These are phyloP conservation scores for Malurus cyaneus DNA, from an alignment of 2,113 vertebrate genomes.

Conservation along the genomic window DNA sequence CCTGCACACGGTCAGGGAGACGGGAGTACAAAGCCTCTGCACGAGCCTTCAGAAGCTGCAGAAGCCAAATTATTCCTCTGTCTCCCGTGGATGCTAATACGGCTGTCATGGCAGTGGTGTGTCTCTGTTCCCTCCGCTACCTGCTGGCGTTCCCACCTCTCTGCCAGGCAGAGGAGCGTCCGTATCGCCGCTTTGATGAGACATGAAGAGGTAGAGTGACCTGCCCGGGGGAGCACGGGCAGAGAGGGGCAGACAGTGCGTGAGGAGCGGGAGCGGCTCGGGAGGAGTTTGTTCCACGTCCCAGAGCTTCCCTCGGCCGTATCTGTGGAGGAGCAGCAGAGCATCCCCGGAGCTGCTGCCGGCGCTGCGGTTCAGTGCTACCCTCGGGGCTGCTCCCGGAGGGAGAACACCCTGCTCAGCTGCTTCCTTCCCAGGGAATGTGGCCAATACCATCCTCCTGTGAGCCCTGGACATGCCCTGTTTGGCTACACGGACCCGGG, in stretches of 20 bases:
- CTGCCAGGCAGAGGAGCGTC: background rate
- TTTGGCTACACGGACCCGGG: rapidly evolving
- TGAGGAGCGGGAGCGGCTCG: background rate
- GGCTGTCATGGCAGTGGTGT: background rate
- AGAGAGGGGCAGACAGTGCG: rapidly evolving
- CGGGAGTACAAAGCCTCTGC: background rate
- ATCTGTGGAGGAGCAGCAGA: rapidly evolving
- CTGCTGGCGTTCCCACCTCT: background rate
- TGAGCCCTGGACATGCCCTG: rapidly evolving
- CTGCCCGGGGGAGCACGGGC: background rate
- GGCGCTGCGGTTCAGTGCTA: background rate
- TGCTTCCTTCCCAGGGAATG: background rate
- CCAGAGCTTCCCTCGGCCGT: background rate
- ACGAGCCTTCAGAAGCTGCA: background rate
- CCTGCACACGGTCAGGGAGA: background rate
- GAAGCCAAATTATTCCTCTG: conserved; percentile 1
- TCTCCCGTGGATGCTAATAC: background rate
- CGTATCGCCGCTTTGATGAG: background rate
- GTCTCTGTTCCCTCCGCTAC: background rate
- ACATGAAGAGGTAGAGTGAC: background rate
- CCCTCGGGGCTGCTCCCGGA: rapidly evolving
- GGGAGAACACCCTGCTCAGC: background rate
- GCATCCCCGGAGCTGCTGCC: background rate
- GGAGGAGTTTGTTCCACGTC: background rate
- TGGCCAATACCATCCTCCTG: background rate